Evolutionary conservation across 2,888 invertebrate genomes (phyloP).

Genomic region (Thumatha senex): DNA sequence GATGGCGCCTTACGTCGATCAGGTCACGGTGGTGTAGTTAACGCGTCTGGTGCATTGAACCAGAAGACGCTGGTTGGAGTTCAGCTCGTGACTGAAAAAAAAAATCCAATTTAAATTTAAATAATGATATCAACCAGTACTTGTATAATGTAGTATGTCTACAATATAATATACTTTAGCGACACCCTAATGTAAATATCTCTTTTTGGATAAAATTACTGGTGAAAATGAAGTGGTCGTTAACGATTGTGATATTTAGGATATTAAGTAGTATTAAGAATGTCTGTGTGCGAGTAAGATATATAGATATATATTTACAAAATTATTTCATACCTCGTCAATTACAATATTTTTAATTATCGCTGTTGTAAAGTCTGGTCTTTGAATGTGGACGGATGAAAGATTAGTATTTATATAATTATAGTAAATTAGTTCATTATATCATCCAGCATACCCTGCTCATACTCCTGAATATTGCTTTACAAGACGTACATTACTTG

Average conservation of each 20-base stretch:
- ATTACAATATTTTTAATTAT: no score
- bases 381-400: conserved; percentile 31
- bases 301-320: conserved; percentile 12
- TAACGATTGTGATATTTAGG: conserved; percentile 25
- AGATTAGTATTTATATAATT: conserved; percentile 34
- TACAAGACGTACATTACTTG: conserved; percentile 27
- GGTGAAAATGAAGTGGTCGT: conserved; percentile 18
- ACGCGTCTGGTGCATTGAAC: no score
- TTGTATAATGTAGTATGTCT: conserved; percentile 4
- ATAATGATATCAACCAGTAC: no score
- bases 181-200: conserved; percentile 38
- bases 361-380: conserved; percentile 1
- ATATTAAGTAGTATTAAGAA: conserved; percentile 26
- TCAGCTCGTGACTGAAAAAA: no score
- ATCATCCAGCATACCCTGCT: conserved; percentile 24
- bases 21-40: no score
- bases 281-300: conserved; percentile 16
- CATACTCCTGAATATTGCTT: conserved; percentile 30
- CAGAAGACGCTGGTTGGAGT: no score
- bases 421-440: conserved; percentile 39
- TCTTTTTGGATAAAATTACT: conserved; percentile 33
- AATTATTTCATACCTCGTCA: conserved; percentile 4
- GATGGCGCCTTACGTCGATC: no score
- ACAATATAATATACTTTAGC: conserved; percentile 2
- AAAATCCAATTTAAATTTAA: no score